Conservation (phyloP, 2,113 vertebrate genomes). For the Oreamnos americanus region DNA sequence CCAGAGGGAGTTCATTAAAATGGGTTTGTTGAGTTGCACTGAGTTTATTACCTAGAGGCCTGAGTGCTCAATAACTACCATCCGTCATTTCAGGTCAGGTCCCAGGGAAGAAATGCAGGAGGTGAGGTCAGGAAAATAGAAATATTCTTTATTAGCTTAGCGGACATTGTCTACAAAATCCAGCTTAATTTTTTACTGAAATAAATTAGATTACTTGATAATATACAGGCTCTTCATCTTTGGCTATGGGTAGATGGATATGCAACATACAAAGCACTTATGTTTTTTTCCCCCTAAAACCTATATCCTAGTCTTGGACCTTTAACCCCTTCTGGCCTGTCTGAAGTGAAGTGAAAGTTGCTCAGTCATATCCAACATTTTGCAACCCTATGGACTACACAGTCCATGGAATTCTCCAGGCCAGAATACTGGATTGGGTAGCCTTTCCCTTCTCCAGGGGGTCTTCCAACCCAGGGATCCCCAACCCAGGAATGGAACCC, state of each 20-base stretch:
- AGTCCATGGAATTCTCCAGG: background rate
- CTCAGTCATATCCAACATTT: rapidly evolving
- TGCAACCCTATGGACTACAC: background rate
- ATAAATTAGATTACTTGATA: background rate
- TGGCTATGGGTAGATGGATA: background rate
- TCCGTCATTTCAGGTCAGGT: background rate
- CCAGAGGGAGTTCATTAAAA: background rate
- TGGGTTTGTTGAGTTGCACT: background rate
- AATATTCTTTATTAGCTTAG: background rate
- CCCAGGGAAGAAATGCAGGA: background rate
- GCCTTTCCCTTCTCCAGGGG: background rate
- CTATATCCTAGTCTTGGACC: background rate
- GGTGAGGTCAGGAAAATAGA: background rate
- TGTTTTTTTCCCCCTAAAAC: background rate
- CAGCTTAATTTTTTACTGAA: background rate
- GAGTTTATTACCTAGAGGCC: background rate
- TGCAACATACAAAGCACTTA: background rate
- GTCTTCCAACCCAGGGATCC: background rate
- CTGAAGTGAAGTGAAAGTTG: background rate
- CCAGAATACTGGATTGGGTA: background rate
- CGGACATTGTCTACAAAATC: background rate
- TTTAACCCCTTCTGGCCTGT: background rate
- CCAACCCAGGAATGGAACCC: background rate
- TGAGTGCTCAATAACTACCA: background rate
- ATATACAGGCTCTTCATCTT: background rate